Evolutionary conservation across 1,140 invertebrate genomes (phyloP).

Genomic region (Teleogryllus occipitalis): DNA sequence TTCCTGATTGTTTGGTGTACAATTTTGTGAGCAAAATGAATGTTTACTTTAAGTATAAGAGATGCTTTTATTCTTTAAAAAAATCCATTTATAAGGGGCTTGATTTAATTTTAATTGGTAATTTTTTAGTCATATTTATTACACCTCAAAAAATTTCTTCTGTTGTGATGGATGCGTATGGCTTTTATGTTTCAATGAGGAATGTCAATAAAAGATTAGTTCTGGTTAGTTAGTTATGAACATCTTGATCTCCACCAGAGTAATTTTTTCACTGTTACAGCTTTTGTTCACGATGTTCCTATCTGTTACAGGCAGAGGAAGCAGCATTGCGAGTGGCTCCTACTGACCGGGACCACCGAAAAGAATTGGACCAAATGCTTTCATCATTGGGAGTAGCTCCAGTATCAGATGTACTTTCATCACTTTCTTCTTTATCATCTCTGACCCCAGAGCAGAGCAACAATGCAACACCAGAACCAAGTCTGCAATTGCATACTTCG

Average conservation of each 20-base stretch:
- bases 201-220: too few relatives aligned
- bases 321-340: constrained; percentile 50
- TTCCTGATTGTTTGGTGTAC: too few relatives aligned
- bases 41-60: too few relatives aligned
- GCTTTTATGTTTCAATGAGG: too few relatives aligned
- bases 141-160: too few relatives aligned
- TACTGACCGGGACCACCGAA: constrained; percentile 55
- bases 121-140: too few relatives aligned
- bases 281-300: constrained; percentile 13
- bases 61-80: too few relatives aligned
- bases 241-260: not conserved
- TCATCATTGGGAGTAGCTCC: constrained; percentile 76
- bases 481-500: constrained; percentile 46
- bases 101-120: too few relatives aligned
- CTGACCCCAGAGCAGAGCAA: constrained; percentile 63
- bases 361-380: constrained; percentile 76
- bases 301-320: constrained; percentile 51
- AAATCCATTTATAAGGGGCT: too few relatives aligned
- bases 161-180: too few relatives aligned
- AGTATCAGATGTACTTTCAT: constrained; percentile 74
- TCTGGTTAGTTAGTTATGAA: too few relatives aligned
- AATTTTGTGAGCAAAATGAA: too few relatives aligned
- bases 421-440: constrained; percentile 74
- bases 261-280: not conserved
- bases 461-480: constrained; percentile 71